These are phyloP conservation scores for fruit fly (Drosophila melanogaster) DNA, from an alignment of 1,140 invertebrate species.

Conservation along the genomic window DNA sequence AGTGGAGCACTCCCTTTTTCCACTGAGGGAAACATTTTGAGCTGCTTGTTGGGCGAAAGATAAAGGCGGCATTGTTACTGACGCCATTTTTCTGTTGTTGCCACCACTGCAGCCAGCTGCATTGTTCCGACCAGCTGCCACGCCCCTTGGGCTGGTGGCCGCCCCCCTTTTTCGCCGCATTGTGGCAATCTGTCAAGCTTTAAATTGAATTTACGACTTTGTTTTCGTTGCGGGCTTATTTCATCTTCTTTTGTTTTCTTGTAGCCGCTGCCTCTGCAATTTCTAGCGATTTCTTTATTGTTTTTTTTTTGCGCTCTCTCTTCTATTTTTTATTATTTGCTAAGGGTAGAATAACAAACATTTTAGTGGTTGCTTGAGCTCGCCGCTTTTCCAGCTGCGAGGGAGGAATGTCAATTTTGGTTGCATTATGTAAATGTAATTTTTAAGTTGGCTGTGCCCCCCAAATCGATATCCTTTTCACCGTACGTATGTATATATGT, in stretches of 20 bases:
- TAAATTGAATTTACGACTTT: conserved; percentile 84
- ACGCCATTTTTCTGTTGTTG: conserved; percentile 48
- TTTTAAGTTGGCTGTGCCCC: conserved; percentile 41
- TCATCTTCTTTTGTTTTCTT: conserved; percentile 59
- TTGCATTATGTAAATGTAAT: conserved; percentile 79
- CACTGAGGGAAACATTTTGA: conserved; percentile 52
- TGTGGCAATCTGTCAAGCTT: conserved; percentile 83
- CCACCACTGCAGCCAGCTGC: conserved; percentile 26
- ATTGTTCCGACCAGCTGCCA: conserved; percentile 16
- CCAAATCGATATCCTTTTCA: not conserved
- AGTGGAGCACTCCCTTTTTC: not conserved
- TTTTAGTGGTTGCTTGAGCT: conserved; percentile 20
- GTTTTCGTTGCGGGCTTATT: conserved; percentile 80
- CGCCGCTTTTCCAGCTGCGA: not conserved
- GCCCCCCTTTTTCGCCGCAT: conserved; percentile 35
- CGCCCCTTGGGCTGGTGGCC: conserved; percentile 17
- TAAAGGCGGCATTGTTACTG: conserved; percentile 58
- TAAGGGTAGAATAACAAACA: conserved; percentile 57
- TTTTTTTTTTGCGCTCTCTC: no score
- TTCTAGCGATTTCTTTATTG: conserved; percentile 52
- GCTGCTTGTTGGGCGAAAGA: conserved; percentile 49
- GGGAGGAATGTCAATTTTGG: conserved; percentile 58
- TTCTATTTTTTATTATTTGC: conserved; percentile 26
- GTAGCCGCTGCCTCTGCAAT: conserved; percentile 27
- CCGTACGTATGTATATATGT: no score